phyloP scores from a whole-genome alignment of 2,113 vertebrate genomes.

The Apeltes quadracus region DNA sequence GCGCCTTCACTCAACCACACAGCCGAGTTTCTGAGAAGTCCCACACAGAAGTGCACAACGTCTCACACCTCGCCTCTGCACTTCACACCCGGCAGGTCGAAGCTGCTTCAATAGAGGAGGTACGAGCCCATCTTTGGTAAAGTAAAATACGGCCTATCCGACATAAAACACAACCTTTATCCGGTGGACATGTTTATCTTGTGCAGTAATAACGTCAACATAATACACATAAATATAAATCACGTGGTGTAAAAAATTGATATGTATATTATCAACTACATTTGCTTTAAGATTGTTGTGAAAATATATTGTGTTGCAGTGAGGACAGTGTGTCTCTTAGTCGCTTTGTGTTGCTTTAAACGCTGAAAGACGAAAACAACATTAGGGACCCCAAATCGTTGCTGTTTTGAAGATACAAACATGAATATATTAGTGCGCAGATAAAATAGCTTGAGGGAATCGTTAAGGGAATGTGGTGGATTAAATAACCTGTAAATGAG shows the following conservation, averaged over 20 bases:
- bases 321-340: not conserved
- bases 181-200: not conserved
- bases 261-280: not conserved
- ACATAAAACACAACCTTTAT: not conserved
- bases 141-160: not conserved
- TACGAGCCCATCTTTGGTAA: not conserved
- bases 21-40: slow-evolving; percentile 63
- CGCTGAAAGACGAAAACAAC: not conserved
- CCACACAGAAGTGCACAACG: slow-evolving; percentile 46
- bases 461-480: not conserved
- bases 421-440: not conserved
- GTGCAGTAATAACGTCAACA: not conserved
- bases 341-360: not conserved
- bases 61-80: slow-evolving; percentile 16
- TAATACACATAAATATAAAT: not conserved
- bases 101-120: not conserved
- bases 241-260: not conserved
- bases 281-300: not conserved
- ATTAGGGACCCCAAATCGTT: too few relatives aligned
- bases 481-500: not conserved
- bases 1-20: slow-evolving; percentile 64
- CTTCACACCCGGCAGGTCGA: slow-evolving; percentile 1
- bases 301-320: not conserved
- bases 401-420: too few relatives aligned
- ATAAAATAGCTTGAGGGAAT: not conserved